Percentiles rank a stretch among this genome's conserved stretches.
These are phyloP conservation scores for honey bee (Apis mellifera) DNA, from an alignment of 1,140 invertebrate genomes.

Conservation along the genomic window Amel_HAv3.1 CM009939.2:11471001-11471500, in stretches of 20 bases:
- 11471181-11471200: slow-evolving; percentile 60
- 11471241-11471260: slow-evolving; percentile 57
- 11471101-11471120: background rate
- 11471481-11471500: slow-evolving; percentile 5
- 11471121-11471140: background rate
- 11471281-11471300: slow-evolving; percentile 57
- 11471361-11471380: slow-evolving; percentile 49
- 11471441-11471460: slow-evolving; percentile 22
- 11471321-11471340: slow-evolving; percentile 56
- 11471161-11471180: slow-evolving; percentile 29
- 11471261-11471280: slow-evolving; percentile 42
- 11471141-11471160: slow-evolving; percentile 59
- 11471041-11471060: slow-evolving; percentile 25
- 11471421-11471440: background rate
- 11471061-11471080: slow-evolving; percentile 49
- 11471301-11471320: slow-evolving; percentile 64
- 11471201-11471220: slow-evolving; percentile 58
- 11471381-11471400: slow-evolving; percentile 62
- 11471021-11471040: background rate
- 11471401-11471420: slow-evolving; percentile 35
- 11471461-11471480: slow-evolving; percentile 6
- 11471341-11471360: slow-evolving; percentile 53
- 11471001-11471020: slow-evolving; percentile 23
- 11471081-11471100: background rate
- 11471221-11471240: slow-evolving; percentile 55